Evolutionary conservation across 30 jellyfish, hydroid and myxozoan species (phyloP), one percentile per base, ranked within the genome.

Genomic region (Chrysaora quinquecirrha): DNA sequence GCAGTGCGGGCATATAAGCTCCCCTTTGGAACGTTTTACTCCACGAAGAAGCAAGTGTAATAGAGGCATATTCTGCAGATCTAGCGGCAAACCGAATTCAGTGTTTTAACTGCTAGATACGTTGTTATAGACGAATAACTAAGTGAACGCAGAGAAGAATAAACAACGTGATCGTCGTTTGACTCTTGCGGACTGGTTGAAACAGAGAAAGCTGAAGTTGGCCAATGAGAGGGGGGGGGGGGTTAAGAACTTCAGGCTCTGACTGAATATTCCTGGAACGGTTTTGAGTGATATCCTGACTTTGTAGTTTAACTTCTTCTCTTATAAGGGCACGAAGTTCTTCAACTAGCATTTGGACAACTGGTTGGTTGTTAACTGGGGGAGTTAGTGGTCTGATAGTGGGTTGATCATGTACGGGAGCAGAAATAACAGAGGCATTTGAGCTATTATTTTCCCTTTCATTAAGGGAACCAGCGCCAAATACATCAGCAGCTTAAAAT

Each of bases 1-100:
- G 25, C 79, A 18, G 23, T 1, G 60, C 31, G 79, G 79, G 1
- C 79, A 64, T 21, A 32, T 12, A 25, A 67, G 2, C 2, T 22
- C 61, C 31, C 64, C 79, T 67, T 67, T 30, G 2, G 27, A 32
- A 4, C 79, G 79, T 23, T 34, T 30, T 67, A 67, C 61, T 1
- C 64, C 79, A 12, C 60, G 25, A 22, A 67, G 56, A 16, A 29
- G 18, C 62, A 30, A 18, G 31, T 67, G 79, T 25, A 67, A 34
- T 1, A 33, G 1, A 0, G 14, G 63, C 79, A 67, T 67, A 1
- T 67, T 19, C 7, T 22, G 30, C 28, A 67, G 24, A 23, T 30
- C 56, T 1, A 29, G 24, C 27, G 62, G 18, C n/a, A 67, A 67
- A 30, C 78, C 61, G 10, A 31, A 21, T 20, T 0, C 22, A 21